phyloP scores from a whole-genome alignment of 1,140 invertebrate species.

The Heliconius eleuchia region DNA sequence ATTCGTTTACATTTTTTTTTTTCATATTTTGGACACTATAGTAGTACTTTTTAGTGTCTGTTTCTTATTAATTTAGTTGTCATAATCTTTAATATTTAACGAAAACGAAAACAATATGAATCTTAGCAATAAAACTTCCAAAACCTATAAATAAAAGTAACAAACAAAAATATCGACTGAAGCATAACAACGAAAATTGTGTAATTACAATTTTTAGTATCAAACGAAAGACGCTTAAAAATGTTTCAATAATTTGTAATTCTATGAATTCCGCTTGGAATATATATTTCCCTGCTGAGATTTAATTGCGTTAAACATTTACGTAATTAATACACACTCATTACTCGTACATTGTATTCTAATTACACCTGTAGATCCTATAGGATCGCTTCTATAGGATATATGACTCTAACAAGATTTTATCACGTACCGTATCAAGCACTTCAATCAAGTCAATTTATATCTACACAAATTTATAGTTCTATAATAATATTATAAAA shows the following conservation, averaged over 20 bases:
- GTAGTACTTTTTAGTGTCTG: too few species aligned
- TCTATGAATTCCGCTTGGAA: background rate
- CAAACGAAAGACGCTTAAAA: background rate
- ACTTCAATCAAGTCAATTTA: too few species aligned
- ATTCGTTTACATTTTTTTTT: background rate
- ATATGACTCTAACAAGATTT: background rate
- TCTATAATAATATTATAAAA: background rate
- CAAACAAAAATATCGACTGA: background rate
- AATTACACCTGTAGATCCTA: too few species aligned
- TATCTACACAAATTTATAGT: too few species aligned
- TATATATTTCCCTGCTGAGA: background rate
- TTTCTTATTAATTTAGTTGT: too few species aligned
- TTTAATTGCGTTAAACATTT: background rate
- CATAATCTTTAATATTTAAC: too few species aligned
- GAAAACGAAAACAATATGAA: too few species aligned
- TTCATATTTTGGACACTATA: background rate
- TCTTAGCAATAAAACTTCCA: background rate
- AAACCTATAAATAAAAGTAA: background rate
- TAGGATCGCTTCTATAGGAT: background rate
- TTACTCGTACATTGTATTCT: background rate
- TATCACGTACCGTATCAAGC: too few species aligned
- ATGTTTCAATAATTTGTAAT: background rate
- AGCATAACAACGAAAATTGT: conserved; percentile 5
- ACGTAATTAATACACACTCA: background rate
- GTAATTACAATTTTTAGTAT: background rate